Base-by-base conservation (phyloP, 2,797 vertebrate genomes). In the Falco cherrug region DNA sequence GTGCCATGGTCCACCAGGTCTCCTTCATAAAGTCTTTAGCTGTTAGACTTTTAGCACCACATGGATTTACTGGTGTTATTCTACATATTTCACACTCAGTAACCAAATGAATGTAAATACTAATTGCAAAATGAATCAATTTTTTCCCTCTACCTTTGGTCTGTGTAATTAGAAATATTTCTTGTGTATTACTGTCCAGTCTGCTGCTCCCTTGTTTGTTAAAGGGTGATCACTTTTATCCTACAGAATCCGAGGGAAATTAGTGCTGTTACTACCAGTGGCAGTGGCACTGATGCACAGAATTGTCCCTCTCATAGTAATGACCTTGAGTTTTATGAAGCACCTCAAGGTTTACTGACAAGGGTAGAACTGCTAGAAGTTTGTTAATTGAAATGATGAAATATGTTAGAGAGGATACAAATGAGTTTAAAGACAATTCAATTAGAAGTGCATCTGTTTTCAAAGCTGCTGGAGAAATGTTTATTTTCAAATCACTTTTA, bases 351-450 rank as follows among this genome's bases (percentile, higher is more conserved):
- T 97, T 97, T 97, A 71, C 91, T 93, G 92, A 95, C 82, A 95
- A 92, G 84, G 70, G 45, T 87, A 93, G 68, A 91, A 74, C 70
- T 29, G 33, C 95, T 95, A 73, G 70, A 96, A 96, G 88, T 96
- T 97, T 89, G 81, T 94, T 97, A 97, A 97, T 98, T 97, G 97
- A 97, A 97, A 94, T 93, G 57, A 69, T 96, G 95, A 95, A 97
- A 81, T 97, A 95, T 90, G 56, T 81, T 96, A 95, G 76, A 81
- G 84, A 57, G 89, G 79, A 75, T 93, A 94, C 93, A 97, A 93
- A 96, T 95, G 82, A 97, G 86, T 95, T 97, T 93, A 97, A 97
- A 87, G 95, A 76, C 93, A 86, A 88, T 96, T 97, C 88, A 97
- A 96, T 98, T 97, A 96, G 92, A 93, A 93, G 65, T 73, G 73